Evolutionary conservation across 2,888 invertebrate genomes (phyloP), one percentile per base, ranked within the genome.

Genomic region (Deilephila elpenor): DNA sequence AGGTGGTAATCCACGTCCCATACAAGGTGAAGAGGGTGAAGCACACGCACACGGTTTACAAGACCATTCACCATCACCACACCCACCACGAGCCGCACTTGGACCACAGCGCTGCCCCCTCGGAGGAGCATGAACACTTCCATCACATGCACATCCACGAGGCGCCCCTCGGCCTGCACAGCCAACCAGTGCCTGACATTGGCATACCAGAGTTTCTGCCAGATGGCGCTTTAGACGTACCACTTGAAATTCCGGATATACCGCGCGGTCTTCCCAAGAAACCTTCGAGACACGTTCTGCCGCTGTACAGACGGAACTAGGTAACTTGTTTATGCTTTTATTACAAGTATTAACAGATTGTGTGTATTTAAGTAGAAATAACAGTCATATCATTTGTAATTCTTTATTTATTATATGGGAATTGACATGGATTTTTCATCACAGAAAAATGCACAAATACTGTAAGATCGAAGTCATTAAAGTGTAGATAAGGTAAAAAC

Each of bases 41-140:
- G 80, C 97, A 97, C 84, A 96, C 96, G 0, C 97, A 97, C 85
- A 97, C 96, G 0, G 94, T 97, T n/a, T 96, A 96, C 90, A 97
- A 96, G 86, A 96, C 96, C 0, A 92, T 97, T 59, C 96, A 96
- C 70, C 96, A 96, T 76, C 92, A 95, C 77, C 93, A 95, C 80
- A 88, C 88, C 0, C 89, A 92, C 74, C 92, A 89, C 76, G 93
- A 92, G 4, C 86, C 87, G 1, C 85, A 81, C 44, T 78, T 84
- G 44, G 88, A 89, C 60, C 90, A 88, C 75, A 82, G 75, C 1
- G 78, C 84, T 5, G 80, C 89, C 0, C 86, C 91, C 0, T 75
- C 86, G 0, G 94, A 95, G 56, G 93, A 93, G 67, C 95, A 95
- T 78, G 95, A 95, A 75, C 95, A 95, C 75, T 93, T 93, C 83